These are phyloP conservation scores for Morone saxatilis DNA, from an alignment of 2,113 vertebrate species.

Conservation along the genomic window DNA sequence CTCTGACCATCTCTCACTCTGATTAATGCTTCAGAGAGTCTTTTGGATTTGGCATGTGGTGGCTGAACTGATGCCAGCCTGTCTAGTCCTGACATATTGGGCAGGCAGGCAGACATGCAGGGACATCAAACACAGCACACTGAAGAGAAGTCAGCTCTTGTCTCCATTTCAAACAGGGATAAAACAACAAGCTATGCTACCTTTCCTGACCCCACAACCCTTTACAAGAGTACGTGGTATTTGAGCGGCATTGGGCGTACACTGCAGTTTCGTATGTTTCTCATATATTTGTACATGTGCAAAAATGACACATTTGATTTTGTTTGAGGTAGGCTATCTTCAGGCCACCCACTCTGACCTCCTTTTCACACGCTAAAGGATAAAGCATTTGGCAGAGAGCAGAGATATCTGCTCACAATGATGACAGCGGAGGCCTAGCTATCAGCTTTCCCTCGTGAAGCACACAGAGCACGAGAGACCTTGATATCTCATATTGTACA, in stretches of 20 bases:
- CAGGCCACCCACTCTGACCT: not conserved
- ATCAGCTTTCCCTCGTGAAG: conserved; percentile 38
- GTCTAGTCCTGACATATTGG: conserved; percentile 66
- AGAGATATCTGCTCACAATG: conserved; percentile 9
- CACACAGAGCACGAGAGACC: conserved; percentile 20
- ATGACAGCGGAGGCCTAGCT: conserved; percentile 11
- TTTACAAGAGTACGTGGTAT: not conserved
- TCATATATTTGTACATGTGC: not conserved
- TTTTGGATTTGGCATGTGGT: conserved; percentile 60
- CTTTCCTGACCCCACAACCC: not conserved
- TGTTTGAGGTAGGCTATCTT: not conserved
- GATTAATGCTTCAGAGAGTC: conserved; percentile 65
- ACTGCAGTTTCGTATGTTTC: not conserved
- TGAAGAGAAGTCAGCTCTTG: conserved; percentile 34
- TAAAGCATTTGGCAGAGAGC: conserved; percentile 34
- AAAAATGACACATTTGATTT: conserved; percentile 15
- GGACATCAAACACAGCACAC: conserved; percentile 37
- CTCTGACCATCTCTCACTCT: conserved; percentile 54
- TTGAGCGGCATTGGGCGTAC: not conserved
- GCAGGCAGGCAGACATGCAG: conserved; percentile 50
- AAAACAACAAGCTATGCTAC: conserved; percentile 26
- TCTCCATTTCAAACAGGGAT: conserved; percentile 34
- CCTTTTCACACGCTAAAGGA: conserved; percentile 10
- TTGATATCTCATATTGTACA: conserved; percentile 31
- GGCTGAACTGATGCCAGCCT: conserved; percentile 57